Evolutionary conservation across 2,888 invertebrate species (phyloP), one percentile per base, ranked within the genome.

Genomic region (Tyria jacobaeae): DNA sequence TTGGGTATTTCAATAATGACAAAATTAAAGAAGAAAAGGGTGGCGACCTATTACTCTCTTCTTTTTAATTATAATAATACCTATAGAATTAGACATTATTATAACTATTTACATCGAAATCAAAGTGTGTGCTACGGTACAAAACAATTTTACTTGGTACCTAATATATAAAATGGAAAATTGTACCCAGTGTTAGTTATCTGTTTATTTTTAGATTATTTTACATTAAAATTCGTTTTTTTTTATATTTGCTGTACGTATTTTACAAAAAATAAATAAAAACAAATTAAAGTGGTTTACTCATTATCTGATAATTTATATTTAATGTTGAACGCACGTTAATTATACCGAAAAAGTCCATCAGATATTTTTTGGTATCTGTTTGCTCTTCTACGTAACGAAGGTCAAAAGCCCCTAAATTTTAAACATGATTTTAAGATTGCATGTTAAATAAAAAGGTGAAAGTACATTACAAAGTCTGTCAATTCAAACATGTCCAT

Each of bases 151-250:
- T 27, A 49, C 49, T 59, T 47, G 61, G 61, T 66, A 71, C 62
- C 62, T 64, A 68, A 50, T 53, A 65, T 60, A 70, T 70, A 70
- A 79, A 74, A 74, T 75, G 57, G 75, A 81, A 79, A 83, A 83
- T 83, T 80, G 80, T 80, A 80, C 80, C 78, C 79, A 79, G 75
- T 75, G 65, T 72, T 65, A 58, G 56, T 57, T 52, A 57, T 66
- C 66, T 71, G 64, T 65, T 60, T 76, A 73, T 74, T 25, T 75
- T 73, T 70, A 75, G 69, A 80, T 78, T 77, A 79, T 71, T 75
- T 76, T 68, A 71, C 66, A 67, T 69, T 71, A 58, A 78, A 79
- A 83, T 82, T 82, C 82, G 79, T 77, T 73, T 81, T 82, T 60
- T 60, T 57, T 57, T 12, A 37, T 39, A 62, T 59, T 63, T 51